Evolutionary conservation across 2,113 vertebrate species (phyloP).

Genomic region (Rhegmatorhina hoffmannsi): DNA sequence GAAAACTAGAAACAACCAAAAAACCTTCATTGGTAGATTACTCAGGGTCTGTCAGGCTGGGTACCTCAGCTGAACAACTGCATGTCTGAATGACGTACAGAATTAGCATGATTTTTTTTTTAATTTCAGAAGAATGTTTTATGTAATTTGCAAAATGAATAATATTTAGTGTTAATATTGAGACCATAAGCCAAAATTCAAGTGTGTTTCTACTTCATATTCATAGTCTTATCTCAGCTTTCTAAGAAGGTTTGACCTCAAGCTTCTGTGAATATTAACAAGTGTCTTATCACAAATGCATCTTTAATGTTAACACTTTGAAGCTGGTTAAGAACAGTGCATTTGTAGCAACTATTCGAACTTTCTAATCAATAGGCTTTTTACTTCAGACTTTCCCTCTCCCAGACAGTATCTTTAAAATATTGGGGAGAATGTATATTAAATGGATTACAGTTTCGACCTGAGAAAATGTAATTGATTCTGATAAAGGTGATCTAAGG

Average conservation of each 20-base stretch:
- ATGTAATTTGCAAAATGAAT: not conserved
- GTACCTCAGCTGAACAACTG: not conserved
- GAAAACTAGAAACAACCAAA: not conserved
- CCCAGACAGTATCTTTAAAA: not conserved
- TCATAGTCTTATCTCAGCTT: not conserved
- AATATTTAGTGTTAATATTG: not conserved
- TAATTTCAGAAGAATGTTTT: not conserved
- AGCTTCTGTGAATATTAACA: not conserved
- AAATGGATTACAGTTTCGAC: slow-evolving; percentile 29
- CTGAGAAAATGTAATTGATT: slow-evolving; percentile 42
- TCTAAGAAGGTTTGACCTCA: not conserved
- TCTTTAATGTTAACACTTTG: not conserved
- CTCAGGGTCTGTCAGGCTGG: not conserved
- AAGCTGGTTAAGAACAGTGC: fast-evolving
- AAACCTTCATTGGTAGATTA: not conserved
- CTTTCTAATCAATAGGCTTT: not conserved
- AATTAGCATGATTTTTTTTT: not conserved
- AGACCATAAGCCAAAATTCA: not conserved
- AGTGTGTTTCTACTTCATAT: not conserved
- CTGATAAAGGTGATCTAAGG: not conserved
- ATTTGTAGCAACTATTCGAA: not conserved
- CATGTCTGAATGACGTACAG: not conserved
- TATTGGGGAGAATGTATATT: not conserved
- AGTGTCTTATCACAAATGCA: not conserved
- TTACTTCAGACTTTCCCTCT: not conserved